phyloP scores from a whole-genome alignment of 2,797 vertebrate genomes.

The Oophaga sylvatica region DNA sequence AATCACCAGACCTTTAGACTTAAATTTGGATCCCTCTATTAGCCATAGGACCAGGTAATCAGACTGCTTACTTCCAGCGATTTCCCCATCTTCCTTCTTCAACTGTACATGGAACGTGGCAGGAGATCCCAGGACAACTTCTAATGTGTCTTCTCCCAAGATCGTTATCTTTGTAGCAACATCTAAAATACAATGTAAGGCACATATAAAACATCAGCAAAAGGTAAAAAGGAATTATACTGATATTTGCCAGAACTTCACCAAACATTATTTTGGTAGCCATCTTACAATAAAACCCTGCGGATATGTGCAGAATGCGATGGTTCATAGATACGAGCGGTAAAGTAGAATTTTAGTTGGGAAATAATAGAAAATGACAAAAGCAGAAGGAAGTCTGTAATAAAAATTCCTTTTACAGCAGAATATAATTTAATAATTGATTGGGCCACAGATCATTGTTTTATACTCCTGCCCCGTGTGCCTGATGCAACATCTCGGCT shows the following conservation, averaged over 20 bases:
- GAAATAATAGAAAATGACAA: background rate
- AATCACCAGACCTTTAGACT: background rate
- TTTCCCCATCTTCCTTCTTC: constrained; percentile 66
- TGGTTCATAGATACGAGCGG: background rate
- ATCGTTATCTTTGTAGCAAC: constrained; percentile 70
- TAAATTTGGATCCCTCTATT: background rate
- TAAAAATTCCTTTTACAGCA: constrained; percentile 18
- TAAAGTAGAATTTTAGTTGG: background rate
- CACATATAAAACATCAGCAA: background rate
- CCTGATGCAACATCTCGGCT: background rate
- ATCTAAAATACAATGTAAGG: constrained; percentile 69
- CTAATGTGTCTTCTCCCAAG: constrained; percentile 71
- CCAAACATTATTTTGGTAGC: background rate
- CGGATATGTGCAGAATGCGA: background rate
- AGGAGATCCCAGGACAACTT: constrained; percentile 65
- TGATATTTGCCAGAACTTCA: background rate
- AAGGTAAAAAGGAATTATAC: background rate
- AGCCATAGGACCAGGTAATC: background rate
- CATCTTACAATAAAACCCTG: background rate
- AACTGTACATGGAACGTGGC: constrained; percentile 65
- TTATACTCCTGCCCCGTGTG: background rate
- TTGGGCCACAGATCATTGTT: background rate
- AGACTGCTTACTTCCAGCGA: constrained; percentile 66
- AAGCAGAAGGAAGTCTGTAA: background rate
- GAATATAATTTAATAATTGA: constrained; percentile 20